Evolutionary conservation across 2,888 invertebrate species (phyloP).

Genomic region (Loripinus fragilis): DNA sequence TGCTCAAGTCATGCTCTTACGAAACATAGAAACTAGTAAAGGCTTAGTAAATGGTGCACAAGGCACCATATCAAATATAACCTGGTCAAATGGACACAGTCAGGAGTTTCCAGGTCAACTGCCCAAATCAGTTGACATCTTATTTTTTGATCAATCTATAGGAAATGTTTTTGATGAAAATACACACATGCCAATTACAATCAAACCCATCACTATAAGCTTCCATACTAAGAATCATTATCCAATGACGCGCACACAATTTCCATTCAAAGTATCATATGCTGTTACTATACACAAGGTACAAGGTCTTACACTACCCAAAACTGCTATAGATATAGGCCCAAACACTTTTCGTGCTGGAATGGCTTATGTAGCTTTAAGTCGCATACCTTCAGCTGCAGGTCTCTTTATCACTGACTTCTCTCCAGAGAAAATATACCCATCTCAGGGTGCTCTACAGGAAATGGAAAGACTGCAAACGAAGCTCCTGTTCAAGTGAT

Average conservation of each 20-base stretch:
- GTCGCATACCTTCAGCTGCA: neutral
- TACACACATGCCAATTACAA: neutral
- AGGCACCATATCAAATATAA: neutral
- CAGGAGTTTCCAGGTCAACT: neutral
- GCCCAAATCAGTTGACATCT: neutral
- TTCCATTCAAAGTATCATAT: neutral
- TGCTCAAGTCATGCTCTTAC: neutral
- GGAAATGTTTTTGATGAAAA: neutral
- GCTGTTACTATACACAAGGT: constrained; percentile 6
- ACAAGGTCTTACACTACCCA: neutral
- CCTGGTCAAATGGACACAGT: neutral
- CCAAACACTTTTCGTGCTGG: neutral
- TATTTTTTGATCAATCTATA: neutral
- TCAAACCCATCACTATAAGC: neutral
- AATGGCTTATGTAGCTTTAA: too few species aligned
- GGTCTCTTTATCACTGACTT: neutral
- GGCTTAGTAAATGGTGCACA: constrained; percentile 3
- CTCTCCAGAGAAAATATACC: neutral
- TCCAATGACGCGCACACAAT: neutral
- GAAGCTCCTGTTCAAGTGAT: too few species aligned
- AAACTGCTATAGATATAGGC: neutral
- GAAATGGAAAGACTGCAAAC: neutral
- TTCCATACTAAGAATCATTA: neutral
- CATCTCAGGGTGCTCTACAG: neutral
- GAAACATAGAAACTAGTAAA: neutral